Evolutionary conservation across 2,797 vertebrate species (phyloP).

Genomic region (Craterocephalus amniculus): DNA sequence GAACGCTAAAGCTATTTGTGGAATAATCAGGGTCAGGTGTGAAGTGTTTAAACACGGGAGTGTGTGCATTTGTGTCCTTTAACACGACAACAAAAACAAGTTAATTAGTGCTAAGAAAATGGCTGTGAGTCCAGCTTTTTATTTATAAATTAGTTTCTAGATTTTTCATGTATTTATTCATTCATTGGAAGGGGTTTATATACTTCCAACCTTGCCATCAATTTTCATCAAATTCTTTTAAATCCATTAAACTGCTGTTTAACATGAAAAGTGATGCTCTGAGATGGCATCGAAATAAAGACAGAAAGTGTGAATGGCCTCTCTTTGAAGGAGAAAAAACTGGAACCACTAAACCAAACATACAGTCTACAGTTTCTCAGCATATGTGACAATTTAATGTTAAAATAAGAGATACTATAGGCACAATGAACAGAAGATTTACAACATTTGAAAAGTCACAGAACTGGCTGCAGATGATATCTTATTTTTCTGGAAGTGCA

Average conservation of each 20-base stretch:
- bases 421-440: not conserved
- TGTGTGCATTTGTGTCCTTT: not conserved
- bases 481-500: not conserved
- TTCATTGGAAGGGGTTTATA: not conserved
- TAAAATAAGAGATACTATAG: not conserved
- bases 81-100: not conserved
- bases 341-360: not conserved
- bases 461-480: not conserved
- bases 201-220: not conserved
- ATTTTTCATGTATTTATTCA: not conserved
- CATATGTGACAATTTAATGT: not conserved
- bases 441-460: not conserved
- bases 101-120: not conserved
- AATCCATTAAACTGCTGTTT: not conserved
- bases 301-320: not conserved
- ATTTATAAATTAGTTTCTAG: not conserved
- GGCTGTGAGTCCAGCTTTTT: not conserved
- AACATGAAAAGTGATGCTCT: not conserved
- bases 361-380: not conserved
- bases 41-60: constrained; percentile 1
- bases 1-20: not conserved
- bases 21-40: constrained; percentile 11
- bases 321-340: not conserved
- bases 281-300: not conserved
- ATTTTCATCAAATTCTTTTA: not conserved